Evolutionary conservation across 2,888 invertebrate genomes (phyloP), one percentile per base, ranked within the genome.

Genomic region (Aromia moschata): DNA sequence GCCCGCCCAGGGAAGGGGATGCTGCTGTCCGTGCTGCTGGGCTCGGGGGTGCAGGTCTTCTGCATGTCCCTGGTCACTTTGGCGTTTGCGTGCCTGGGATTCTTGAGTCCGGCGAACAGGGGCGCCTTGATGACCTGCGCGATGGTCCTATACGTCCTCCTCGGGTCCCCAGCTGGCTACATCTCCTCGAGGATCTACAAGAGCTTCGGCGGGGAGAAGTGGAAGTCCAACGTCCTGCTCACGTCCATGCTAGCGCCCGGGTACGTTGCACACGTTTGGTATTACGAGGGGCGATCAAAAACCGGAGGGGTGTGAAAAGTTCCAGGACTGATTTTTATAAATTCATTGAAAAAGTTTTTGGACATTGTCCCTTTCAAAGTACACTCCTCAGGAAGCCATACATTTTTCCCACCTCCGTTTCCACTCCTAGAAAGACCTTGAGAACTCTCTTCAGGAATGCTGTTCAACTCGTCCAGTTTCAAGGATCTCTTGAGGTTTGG

Each of bases 101-200:
- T 99, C 83, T 85, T 99, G 56, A 98, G 98, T 7, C 99, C 99
- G 0, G 98, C 98, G 2, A 98, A 99, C 83, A 89, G 99, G 74
- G 99, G 99, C 5, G 96, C 98, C 0, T 82, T 99, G 60, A 99
- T 99, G 98, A 99, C 98, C 0, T 98, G 98, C 79, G 92, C 96
- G 17, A 89, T 99, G 85, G 94, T 98, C 0, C 86, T 97, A 62
- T 99, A 94, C 83, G 98, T 98, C n/a, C 88, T 97, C 65, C 86
- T 99, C 25, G 98, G 98, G 9, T 96, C 96, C 0, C 95, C 94
- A 1, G 97, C 98, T 51, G 99, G 99, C 2, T 99, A 96, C 81
- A 92, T 96, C 36, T 96, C 98, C 57, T 96, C 99, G 0, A 85
- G 98, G 70, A 89, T 99, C 73, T 99, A 99, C 83, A 99, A 99